These are phyloP conservation scores for Pollachius pollachius DNA, from an alignment of 2,113 vertebrate species.

Conservation along the genomic window DNA sequence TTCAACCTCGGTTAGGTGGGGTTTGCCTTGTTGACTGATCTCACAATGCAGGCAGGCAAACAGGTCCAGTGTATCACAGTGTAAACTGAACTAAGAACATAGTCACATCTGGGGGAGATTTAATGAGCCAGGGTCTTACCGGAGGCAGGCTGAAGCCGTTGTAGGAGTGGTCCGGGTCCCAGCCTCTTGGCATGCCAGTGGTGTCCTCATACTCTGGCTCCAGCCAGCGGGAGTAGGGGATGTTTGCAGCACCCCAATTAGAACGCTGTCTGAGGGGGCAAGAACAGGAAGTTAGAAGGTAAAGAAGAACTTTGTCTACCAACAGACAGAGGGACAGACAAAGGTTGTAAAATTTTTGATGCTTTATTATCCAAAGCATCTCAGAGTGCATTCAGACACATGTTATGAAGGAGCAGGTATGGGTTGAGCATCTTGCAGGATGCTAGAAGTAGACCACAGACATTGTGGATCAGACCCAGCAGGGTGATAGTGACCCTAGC, in stretches of 20 bases:
- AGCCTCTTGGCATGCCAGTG: constrained; percentile 68
- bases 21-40: too few species aligned
- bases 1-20: too few species aligned
- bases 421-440: not conserved
- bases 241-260: constrained; percentile 73
- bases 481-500: not conserved
- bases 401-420: not conserved
- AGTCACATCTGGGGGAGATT: too few species aligned
- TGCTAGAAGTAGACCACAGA: not conserved
- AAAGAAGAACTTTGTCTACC: constrained; percentile 1
- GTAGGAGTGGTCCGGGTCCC: constrained; percentile 69
- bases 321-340: too few species aligned
- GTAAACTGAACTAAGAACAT: too few species aligned
- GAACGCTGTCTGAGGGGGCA: constrained; percentile 59
- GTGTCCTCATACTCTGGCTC: constrained; percentile 74
- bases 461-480: too few species aligned
- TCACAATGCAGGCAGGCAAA: too few species aligned
- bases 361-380: not conserved
- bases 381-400: not conserved
- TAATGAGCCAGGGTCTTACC: constrained; percentile 48
- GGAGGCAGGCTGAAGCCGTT: constrained; percentile 70
- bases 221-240: constrained; percentile 75
- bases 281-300: not conserved
- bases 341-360: not conserved
- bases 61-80: too few species aligned